Percentiles rank a stretch among this genome's conserved stretches.
Evolutionary conservation across 2,888 invertebrate genomes (phyloP).

Genomic region (Cheilosia scutellata): DNA sequence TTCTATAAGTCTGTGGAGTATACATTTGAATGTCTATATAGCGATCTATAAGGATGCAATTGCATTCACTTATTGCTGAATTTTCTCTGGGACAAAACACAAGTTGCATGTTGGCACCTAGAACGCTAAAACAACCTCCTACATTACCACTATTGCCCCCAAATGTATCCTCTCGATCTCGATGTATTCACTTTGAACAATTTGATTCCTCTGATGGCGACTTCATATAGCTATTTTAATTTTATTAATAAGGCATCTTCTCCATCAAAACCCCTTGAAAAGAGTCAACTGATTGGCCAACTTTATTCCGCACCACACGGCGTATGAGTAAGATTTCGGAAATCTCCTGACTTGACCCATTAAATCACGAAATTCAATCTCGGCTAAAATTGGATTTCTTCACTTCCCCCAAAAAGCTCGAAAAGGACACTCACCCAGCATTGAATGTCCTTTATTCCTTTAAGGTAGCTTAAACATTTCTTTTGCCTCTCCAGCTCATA

Average conservation of each 20-base stretch:
- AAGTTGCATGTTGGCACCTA: no score
- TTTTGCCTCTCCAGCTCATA: background rate
- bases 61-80: background rate
- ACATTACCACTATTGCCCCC: no score
- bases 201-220: no score
- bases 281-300: background rate
- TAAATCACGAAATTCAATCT: conserved; percentile 60
- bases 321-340: conserved; percentile 25
- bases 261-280: background rate
- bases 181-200: no score
- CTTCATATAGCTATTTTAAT: no score
- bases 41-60: no score
- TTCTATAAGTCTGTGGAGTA: background rate
- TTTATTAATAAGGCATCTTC: no score
- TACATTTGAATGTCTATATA: background rate
- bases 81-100: background rate
- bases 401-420: conserved; percentile 1
- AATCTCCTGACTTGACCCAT: conserved; percentile 9
- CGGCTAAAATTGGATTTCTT: conserved; percentile 54
- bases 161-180: no score
- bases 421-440: conserved; percentile 44
- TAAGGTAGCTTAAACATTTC: conserved; percentile 19
- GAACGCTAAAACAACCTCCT: no score
- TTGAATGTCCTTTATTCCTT: conserved; percentile 11
- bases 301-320: conserved; percentile 8